phyloP scores from a whole-genome alignment of 2,113 vertebrate species.

The Struthio camelus region DNA sequence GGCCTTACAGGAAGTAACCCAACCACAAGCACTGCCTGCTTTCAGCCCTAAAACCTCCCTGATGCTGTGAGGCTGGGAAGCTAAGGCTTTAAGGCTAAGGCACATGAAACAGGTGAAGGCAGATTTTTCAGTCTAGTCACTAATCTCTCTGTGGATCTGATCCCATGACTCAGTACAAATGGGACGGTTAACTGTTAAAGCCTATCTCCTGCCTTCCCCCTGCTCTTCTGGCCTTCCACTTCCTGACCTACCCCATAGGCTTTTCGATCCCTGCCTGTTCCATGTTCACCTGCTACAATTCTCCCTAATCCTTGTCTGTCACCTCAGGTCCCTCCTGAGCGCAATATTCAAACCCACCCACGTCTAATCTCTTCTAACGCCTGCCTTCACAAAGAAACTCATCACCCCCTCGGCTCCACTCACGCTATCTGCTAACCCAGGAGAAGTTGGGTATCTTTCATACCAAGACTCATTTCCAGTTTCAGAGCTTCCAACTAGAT shows the following conservation, averaged over 20 bases:
- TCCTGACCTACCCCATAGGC: rapidly evolving
- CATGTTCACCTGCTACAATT: not conserved
- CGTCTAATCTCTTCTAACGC: not conserved
- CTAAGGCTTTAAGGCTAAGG: not conserved
- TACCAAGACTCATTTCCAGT: not conserved
- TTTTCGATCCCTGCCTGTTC: not conserved
- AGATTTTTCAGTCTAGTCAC: not conserved
- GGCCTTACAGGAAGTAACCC: not conserved
- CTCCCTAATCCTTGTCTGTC: not conserved
- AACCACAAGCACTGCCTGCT: not conserved
- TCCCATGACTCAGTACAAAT: not conserved
- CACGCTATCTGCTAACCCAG: not conserved
- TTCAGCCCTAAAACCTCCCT: not conserved
- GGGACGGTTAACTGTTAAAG: not conserved
- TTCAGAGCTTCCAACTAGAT: not conserved
- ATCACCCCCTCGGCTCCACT: not conserved
- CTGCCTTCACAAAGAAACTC: not conserved
- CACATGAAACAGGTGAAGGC: not conserved
- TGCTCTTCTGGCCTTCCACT: not conserved
- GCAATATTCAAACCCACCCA: not conserved
- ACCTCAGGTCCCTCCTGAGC: not conserved
- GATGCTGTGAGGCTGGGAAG: not conserved
- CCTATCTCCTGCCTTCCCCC: not conserved
- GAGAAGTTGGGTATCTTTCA: not conserved
- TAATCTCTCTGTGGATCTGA: not conserved